These are phyloP conservation scores for Xenopus tropicalis DNA, from an alignment of 2,113 vertebrate genomes.

Conservation along the genomic window DNA sequence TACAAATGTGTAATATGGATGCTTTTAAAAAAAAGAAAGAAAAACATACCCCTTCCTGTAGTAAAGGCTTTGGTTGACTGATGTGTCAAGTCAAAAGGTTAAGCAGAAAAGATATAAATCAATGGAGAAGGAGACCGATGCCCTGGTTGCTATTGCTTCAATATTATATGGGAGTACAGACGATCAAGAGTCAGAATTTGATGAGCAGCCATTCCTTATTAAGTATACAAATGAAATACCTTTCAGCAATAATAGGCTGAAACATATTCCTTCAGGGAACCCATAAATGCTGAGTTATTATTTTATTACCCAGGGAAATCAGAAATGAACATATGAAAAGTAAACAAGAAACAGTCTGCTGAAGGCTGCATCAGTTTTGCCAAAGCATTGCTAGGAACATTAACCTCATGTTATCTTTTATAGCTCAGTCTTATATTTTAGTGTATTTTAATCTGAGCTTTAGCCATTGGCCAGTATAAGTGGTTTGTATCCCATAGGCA, in stretches of 20 bases:
- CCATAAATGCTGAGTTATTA: constrained; percentile 27
- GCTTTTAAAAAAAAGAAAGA: too few species aligned
- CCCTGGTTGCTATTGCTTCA: too few species aligned
- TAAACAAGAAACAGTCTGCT: constrained; percentile 34
- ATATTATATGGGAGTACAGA: too few species aligned
- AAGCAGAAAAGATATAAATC: too few species aligned
- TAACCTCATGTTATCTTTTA: constrained; percentile 5
- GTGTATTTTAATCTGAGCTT: too few species aligned
- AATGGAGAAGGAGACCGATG: too few species aligned
- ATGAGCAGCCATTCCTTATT: background rate
- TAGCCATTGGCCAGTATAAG: too few species aligned
- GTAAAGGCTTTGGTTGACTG: too few species aligned
- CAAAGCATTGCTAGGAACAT: constrained; percentile 10
- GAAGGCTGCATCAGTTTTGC: constrained; percentile 2
- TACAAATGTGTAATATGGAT: too few species aligned
- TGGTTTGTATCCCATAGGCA: too few species aligned
- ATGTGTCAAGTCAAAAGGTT: too few species aligned
- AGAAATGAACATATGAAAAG: constrained; percentile 16
- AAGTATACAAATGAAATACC: constrained; percentile 8
- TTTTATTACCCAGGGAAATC: constrained; percentile 24
- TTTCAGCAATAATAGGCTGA: constrained; percentile 1
- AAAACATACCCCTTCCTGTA: too few species aligned
- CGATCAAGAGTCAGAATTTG: background rate
- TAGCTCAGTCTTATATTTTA: background rate
- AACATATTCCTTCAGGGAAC: constrained; percentile 7